These are phyloP conservation scores for Macquaria ambigua DNA, from an alignment of 2,113 vertebrate genomes.

Conservation along the genomic window DNA sequence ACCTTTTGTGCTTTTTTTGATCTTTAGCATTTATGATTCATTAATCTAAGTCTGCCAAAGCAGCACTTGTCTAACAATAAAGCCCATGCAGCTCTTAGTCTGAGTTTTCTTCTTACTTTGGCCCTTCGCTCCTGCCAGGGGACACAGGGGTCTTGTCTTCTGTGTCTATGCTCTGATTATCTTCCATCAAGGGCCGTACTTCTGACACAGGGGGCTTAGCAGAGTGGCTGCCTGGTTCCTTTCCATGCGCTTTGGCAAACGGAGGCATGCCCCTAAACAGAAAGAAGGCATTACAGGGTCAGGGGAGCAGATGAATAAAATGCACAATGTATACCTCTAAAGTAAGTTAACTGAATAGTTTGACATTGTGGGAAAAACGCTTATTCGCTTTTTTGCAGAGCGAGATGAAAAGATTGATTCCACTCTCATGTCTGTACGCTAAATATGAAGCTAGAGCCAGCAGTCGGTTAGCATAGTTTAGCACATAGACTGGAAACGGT, in stretches of 20 bases:
- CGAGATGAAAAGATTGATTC: neutral
- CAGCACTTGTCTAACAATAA: constrained; percentile 13
- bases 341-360: neutral
- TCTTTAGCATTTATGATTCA: constrained; percentile 25
- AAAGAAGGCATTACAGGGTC: neutral
- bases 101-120: constrained; percentile 52
- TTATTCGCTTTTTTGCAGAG: neutral
- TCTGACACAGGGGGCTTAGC: constrained; percentile 74
- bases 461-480: neutral
- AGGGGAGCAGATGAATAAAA: neutral
- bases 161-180: neutral
- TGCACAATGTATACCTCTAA: neutral
- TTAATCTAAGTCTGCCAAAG: constrained; percentile 5
- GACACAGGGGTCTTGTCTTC: constrained; percentile 39
- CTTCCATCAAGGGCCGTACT: constrained; percentile 76
- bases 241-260: constrained; percentile 56
- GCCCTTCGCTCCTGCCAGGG: constrained; percentile 2
- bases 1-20: constrained; percentile 11
- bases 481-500: neutral
- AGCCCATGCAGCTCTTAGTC: accelerated
- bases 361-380: neutral
- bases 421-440: neutral
- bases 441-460: neutral
- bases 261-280: constrained; percentile 42
- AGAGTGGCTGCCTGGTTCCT: constrained; percentile 34